Base-by-base conservation (phyloP, 2,888 invertebrate species). In the Tetramorium bicarinatum region DNA sequence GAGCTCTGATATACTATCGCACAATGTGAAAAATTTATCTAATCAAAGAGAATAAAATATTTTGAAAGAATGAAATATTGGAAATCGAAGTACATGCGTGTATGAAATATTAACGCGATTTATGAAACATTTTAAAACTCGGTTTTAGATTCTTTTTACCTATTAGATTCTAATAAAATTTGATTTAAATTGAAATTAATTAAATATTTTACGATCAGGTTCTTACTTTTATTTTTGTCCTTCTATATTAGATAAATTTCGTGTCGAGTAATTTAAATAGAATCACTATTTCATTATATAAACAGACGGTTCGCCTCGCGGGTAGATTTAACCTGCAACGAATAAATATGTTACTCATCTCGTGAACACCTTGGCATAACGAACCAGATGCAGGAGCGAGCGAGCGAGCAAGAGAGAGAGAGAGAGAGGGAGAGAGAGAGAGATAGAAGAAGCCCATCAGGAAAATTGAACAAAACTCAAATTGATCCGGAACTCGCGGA, bases 401-500 rank as follows among this genome's bases (percentile, higher is more conserved):
- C 38, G 47, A n/a, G 38, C 54, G 18, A 76, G 15, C 11, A 21
- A 38, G 18, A 38, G 41, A 11, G n/a, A 21, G n/a, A 49, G 47
- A 13, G 38, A 44, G 25, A 29, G 11, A n/a, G 41, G 9, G 61
- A n/a, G n/a, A n/a, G n/a, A n/a, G n/a, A n/a, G n/a, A n/a, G n/a
- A n/a, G n/a, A n/a, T n/a, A 18, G 44, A 29, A 38, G 34, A 25
- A 8, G 38, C 44, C 54, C 59, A 72, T 72, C 59, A 76, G 61
- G 61, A 77, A 49, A 72, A 72, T 59, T 56, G 41, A 56, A 76
- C 76, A 75, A 34, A 41, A 76, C 59, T 62, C 56, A 81, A 81
- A 77, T 81, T 81, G 72, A 72, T 72, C 25, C 41, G 59, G 41
- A 72, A 72, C 72, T 72, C 61, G 18, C 61, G 72, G 56, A 72